Base-by-base conservation (phyloP, 2,888 invertebrate genomes). In the Helleia helle region DNA sequence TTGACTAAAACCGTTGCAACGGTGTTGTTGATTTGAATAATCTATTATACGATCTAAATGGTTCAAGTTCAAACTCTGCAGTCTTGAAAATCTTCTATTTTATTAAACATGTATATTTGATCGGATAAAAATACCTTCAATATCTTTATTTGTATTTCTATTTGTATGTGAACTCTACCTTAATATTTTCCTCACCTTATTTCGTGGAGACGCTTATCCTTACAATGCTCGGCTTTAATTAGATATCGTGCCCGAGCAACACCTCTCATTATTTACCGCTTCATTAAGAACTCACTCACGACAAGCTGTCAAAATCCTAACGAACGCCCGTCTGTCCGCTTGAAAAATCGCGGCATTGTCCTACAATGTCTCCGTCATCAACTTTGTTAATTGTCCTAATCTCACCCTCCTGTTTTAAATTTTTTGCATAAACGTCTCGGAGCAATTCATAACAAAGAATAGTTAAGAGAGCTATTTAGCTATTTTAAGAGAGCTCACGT, bases 211-310 rank as follows among this genome's bases (percentile, higher is more conserved):
- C n/a, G n/a, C n/a, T n/a, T n/a, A n/a, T n/a, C n/a, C n/a, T n/a
- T n/a, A n/a, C n/a, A n/a, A n/a, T n/a, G 22, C 5, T 2, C 22
- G 22, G 7, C 3, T 22, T 22, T 5, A 22, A 22, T 22, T 22
- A 22, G 22, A 22, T 8, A 5, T 8, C 7, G 22, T 5, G 2
- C 22, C 1, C 63, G 57, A 68, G 58, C 73, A 74, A 76, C 79
- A 81, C 76, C 73, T 79, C 69, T 76, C 83, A 80, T 84, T 83
- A 84, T 81, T 81, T 76, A 81, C 80, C 70, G 80, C 76, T 79
- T 83, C 83, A 83, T 83, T 81, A 83, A 74, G 76, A 79, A 73
- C 76, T 77, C 71, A 65, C 71, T 74, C 70, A 65, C 71, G 72
- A 73, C 71, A 68, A 67, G 63, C 75, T 79, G 81, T 83, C 81